phyloP scores from a whole-genome alignment of 2,888 invertebrate genomes.

The Tipula lateralis region DNA sequence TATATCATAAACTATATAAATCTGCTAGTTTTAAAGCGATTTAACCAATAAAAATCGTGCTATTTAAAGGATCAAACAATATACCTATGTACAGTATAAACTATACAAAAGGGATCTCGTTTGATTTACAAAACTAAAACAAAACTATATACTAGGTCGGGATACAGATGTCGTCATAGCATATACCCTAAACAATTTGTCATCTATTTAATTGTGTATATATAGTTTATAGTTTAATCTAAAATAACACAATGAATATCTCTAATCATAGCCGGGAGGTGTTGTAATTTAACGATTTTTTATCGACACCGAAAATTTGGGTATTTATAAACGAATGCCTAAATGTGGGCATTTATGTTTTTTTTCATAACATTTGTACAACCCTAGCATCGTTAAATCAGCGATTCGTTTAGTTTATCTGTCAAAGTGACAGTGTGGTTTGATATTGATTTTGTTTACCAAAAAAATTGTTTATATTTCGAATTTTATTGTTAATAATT shows the following conservation, averaged over 20 bases:
- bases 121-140: not conserved
- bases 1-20: not conserved
- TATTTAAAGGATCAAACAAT: slow-evolving; percentile 7
- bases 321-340: not conserved
- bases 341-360: not conserved
- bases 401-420: not conserved
- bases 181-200: not conserved
- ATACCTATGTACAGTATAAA: too few species aligned
- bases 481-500: not conserved
- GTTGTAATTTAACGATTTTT: not conserved
- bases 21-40: slow-evolving; percentile 7
- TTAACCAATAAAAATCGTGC: slow-evolving; percentile 9
- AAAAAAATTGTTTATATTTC: not conserved
- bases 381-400: not conserved
- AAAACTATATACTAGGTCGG: not conserved
- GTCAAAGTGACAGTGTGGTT: not conserved
- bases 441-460: not conserved
- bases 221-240: not conserved
- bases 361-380: not conserved
- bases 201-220: not conserved
- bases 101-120: not conserved
- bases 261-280: not conserved
- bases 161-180: not conserved
- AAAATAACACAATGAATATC: not conserved
- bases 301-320: not conserved